Conservation (phyloP, 2,797 vertebrate genomes). For the Notolepis coatsorum region DNA sequence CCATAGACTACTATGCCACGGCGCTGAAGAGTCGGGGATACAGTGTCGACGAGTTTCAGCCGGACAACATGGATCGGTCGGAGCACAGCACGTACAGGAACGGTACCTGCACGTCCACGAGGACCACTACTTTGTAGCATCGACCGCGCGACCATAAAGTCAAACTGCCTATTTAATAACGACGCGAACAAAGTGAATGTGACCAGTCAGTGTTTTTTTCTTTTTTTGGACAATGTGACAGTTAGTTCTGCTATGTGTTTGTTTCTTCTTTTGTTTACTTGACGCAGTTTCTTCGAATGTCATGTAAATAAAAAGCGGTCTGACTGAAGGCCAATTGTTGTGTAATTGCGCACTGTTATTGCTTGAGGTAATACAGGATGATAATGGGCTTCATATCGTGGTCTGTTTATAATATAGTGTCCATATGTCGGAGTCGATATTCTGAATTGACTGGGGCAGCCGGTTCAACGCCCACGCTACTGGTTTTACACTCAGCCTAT, state of each 20-base stretch:
- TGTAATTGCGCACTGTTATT: not conserved
- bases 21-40: constrained; percentile 91
- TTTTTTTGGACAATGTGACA: constrained; percentile 18
- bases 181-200: constrained; percentile 19
- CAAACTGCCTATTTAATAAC: not conserved
- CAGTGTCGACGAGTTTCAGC: constrained; percentile 88
- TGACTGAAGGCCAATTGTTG: not conserved
- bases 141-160: not conserved
- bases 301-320: not conserved
- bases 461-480: too few relatives aligned
- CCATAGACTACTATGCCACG: constrained; percentile 91
- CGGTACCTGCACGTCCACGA: constrained; percentile 88
- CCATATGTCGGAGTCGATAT: too few relatives aligned
- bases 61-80: constrained; percentile 81
- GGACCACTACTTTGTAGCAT: constrained; percentile 86
- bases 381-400: too few relatives aligned
- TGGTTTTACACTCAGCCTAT: too few relatives aligned
- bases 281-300: constrained; percentile 2
- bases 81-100: constrained; percentile 84
- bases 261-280: constrained; percentile 11
- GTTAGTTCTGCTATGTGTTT: constrained; percentile 7
- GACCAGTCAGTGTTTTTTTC: constrained; percentile 24
- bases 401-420: too few relatives aligned
- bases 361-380: too few relatives aligned
- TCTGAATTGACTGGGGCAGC: too few relatives aligned